Evolutionary conservation across 2,113 vertebrate genomes (phyloP).

Genomic region (Crotalus helleri): DNA sequence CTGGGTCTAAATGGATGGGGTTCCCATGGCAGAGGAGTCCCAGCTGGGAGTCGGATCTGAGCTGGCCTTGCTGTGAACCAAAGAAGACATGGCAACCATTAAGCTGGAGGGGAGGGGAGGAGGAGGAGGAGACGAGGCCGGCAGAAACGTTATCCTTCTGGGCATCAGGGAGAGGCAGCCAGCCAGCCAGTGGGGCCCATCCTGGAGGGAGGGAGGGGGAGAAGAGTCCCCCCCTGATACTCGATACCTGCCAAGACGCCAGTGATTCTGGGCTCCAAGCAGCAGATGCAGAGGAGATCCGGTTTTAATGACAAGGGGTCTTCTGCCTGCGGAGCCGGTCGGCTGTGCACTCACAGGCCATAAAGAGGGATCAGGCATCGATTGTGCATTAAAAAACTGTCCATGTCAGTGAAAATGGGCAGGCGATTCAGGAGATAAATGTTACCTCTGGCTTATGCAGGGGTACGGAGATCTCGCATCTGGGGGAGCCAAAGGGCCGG

Average conservation of each 20-base stretch:
- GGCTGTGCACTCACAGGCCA: neutral
- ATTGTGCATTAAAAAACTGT: neutral
- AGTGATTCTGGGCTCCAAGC: neutral
- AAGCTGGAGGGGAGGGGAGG: slow-evolving; percentile 61
- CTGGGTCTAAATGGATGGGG: neutral
- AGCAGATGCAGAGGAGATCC: neutral
- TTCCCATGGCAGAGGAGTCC: slow-evolving; percentile 39
- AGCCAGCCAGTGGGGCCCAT: neutral
- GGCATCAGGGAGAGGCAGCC: slow-evolving; percentile 52
- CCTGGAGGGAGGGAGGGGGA: neutral
- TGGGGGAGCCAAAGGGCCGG: neutral
- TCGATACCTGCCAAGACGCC: neutral
- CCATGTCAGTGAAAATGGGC: neutral
- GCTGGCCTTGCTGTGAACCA: slow-evolving; percentile 72
- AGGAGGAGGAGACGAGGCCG: slow-evolving; percentile 32
- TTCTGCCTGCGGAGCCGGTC: neutral
- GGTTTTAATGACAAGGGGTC: neutral
- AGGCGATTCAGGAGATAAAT: neutral
- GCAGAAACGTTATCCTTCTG: slow-evolving; percentile 63
- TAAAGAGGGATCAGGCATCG: neutral
- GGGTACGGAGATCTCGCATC: too few relatives aligned
- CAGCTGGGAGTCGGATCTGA: slow-evolving; percentile 59
- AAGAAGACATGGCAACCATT: slow-evolving; percentile 74
- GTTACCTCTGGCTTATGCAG: neutral
- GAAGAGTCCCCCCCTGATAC: neutral